A percentile compares a stretch with the other conserved stretches of the same genome.
These are phyloP conservation scores for Isichthys henryi DNA, from an alignment of 2,113 vertebrate genomes.

Conservation along the genomic window DNA sequence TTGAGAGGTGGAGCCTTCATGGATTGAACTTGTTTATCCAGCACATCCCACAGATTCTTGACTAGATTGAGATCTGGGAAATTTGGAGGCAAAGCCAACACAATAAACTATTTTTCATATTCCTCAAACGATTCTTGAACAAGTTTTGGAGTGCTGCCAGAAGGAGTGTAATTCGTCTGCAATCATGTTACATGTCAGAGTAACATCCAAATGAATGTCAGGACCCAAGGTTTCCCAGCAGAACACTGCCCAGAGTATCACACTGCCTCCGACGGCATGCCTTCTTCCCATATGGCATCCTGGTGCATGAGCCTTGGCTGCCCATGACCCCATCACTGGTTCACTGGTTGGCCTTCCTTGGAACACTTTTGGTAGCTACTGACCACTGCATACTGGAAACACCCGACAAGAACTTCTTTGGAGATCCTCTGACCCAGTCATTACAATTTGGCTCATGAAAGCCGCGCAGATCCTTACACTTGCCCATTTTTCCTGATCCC, in stretches of 20 bases:
- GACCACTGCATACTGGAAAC: background rate
- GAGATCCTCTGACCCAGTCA: background rate
- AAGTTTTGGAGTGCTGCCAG: too few species aligned
- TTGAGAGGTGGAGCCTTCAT: background rate
- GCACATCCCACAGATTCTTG: background rate
- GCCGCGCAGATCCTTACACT: background rate
- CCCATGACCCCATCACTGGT: too few species aligned
- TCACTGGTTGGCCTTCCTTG: background rate
- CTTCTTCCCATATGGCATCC: too few species aligned
- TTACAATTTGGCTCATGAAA: background rate
- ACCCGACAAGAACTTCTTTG: background rate
- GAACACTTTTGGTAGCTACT: background rate
- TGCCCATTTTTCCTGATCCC: background rate
- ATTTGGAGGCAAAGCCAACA: background rate
- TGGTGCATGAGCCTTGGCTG: too few species aligned
- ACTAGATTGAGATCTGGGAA: background rate
- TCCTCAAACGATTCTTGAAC: too few species aligned
- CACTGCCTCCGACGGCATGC: too few species aligned
- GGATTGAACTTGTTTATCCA: background rate
- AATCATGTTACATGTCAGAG: too few species aligned
- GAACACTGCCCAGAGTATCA: too few species aligned
- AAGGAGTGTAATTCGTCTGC: too few species aligned
- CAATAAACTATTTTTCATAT: too few species aligned
- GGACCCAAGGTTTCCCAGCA: too few species aligned
- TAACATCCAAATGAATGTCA: too few species aligned